Evolutionary conservation across 1,140 invertebrate genomes (phyloP).

Genomic region (Pteromalus puparum): DNA sequence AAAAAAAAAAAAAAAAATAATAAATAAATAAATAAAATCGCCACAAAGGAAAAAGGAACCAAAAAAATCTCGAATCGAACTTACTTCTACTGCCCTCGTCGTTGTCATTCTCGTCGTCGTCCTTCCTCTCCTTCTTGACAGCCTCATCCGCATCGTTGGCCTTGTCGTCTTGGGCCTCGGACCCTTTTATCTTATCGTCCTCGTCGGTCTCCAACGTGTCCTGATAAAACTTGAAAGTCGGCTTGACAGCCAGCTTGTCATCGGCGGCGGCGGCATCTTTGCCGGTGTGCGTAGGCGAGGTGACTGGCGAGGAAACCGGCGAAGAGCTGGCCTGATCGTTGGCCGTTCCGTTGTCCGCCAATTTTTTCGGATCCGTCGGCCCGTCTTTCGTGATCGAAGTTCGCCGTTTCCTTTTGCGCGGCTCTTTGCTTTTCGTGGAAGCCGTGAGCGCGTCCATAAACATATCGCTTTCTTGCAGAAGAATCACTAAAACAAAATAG

Average conservation of each 20-base stretch:
- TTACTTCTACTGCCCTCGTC: slow-evolving; percentile 63
- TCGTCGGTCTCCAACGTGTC: slow-evolving; percentile 88
- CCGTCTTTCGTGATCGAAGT: slow-evolving; percentile 80
- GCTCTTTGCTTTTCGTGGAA: slow-evolving; percentile 84
- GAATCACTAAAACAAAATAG: slow-evolving; percentile 78
- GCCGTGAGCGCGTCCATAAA: slow-evolving; percentile 94
- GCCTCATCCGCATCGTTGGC: slow-evolving; percentile 59
- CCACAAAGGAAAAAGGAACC: no score
- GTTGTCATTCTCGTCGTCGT: slow-evolving; percentile 54
- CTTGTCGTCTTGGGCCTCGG: slow-evolving; percentile 59
- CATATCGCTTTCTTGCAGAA: slow-evolving; percentile 91
- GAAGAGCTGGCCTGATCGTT: slow-evolving; percentile 66
- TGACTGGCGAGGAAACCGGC: slow-evolving; percentile 68
- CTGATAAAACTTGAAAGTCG: slow-evolving; percentile 87
- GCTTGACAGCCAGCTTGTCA: slow-evolving; percentile 74
- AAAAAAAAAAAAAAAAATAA: background rate
- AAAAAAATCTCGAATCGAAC: slow-evolving; percentile 40
- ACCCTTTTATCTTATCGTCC: slow-evolving; percentile 62
- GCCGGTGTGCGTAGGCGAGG: slow-evolving; percentile 28
- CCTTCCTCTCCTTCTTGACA: slow-evolving; percentile 58
- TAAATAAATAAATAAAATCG: no score
- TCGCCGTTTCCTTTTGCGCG: slow-evolving; percentile 85
- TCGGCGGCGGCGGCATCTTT: slow-evolving; percentile 73
- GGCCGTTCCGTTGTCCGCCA: slow-evolving; percentile 68
- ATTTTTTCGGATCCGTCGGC: slow-evolving; percentile 75